Evolutionary conservation across 2,888 invertebrate species (phyloP).

Genomic region (Rhagonycha fulva): DNA sequence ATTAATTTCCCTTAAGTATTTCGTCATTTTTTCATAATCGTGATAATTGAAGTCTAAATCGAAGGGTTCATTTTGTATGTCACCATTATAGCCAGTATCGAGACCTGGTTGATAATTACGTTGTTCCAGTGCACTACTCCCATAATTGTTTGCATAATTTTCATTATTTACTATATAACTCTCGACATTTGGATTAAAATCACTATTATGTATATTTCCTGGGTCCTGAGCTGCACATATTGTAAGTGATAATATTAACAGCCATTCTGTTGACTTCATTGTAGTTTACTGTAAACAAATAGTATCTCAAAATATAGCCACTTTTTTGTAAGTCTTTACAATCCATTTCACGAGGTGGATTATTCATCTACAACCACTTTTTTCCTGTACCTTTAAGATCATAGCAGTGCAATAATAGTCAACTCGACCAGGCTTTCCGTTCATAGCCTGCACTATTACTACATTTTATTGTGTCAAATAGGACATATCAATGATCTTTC

Average conservation of each 20-base stretch:
- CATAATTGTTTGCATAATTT: background rate
- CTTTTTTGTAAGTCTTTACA: no score
- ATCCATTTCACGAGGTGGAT: no score
- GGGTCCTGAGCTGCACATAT: background rate
- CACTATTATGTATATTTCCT: background rate
- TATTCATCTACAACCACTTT: no score
- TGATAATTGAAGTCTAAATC: conserved; percentile 82
- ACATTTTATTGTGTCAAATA: background rate
- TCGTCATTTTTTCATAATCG: conserved; percentile 83
- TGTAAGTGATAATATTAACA: background rate
- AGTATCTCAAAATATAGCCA: background rate
- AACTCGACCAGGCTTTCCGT: no score
- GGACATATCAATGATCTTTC: no score
- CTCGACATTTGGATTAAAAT: background rate
- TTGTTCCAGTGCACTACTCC: conserved; percentile 28
- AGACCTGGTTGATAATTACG: conserved; percentile 38
- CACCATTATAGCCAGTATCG: conserved; percentile 27
- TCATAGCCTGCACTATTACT: no score
- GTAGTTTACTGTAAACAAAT: background rate
- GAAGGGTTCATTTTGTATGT: conserved; percentile 41
- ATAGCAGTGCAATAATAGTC: background rate
- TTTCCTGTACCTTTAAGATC: no score
- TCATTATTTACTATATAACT: background rate
- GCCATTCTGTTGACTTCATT: background rate
- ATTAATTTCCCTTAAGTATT: conserved; percentile 78